phyloP scores from a whole-genome alignment of 2,113 vertebrate genomes.

The Xenopus laevis region DNA sequence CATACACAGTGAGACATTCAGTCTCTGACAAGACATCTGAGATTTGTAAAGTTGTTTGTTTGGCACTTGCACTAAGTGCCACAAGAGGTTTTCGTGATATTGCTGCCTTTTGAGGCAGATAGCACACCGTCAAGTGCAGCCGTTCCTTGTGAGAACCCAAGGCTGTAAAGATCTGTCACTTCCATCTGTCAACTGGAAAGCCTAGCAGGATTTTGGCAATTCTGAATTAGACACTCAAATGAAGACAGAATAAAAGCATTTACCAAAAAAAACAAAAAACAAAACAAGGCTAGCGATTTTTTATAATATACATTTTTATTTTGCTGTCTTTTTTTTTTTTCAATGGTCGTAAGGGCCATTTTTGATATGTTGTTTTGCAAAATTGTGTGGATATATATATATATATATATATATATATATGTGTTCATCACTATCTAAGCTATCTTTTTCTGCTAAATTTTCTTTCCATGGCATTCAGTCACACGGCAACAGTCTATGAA shows the following conservation, averaged over 20 bases:
- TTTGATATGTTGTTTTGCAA: too few species aligned
- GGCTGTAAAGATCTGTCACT: background rate
- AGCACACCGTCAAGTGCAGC: slow-evolving; percentile 8
- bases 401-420: too few species aligned
- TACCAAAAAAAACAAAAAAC: too few species aligned
- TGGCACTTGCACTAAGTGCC: slow-evolving; percentile 5
- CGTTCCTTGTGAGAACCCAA: background rate
- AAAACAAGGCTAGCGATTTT: too few species aligned
- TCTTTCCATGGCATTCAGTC: too few species aligned
- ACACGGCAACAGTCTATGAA: too few species aligned
- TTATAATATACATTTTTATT: too few species aligned
- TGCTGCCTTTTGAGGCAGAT: slow-evolving; percentile 4
- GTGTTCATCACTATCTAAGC: too few species aligned
- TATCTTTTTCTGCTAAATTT: too few species aligned
- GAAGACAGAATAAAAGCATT: accelerated
- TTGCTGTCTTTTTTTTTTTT: too few species aligned
- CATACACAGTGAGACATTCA: background rate
- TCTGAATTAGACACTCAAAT: background rate
- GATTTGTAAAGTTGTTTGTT: slow-evolving; percentile 31
- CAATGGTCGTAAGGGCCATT: too few species aligned
- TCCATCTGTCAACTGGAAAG: background rate
- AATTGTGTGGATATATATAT: too few species aligned
- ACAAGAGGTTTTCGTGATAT: slow-evolving; percentile 8
- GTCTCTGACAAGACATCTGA: background rate
- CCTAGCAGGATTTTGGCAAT: background rate